Evolutionary conservation across 1,140 invertebrate species (phyloP).

Genomic region (Drosophila guanche): DNA sequence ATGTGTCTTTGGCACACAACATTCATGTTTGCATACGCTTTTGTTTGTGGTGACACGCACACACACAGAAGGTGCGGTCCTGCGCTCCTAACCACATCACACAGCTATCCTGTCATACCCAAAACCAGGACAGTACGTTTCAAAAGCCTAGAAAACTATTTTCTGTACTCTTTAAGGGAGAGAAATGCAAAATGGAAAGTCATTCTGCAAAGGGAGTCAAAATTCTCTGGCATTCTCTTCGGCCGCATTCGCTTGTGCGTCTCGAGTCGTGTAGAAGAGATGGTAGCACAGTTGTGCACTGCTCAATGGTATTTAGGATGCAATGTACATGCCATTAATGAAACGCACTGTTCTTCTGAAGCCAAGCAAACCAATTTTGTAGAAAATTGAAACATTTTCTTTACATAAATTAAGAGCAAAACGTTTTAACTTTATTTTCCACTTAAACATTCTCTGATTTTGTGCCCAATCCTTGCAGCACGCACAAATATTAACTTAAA

Average conservation of each 20-base stretch:
- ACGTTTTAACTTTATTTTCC: constrained; percentile 11
- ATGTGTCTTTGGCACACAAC: constrained; percentile 29
- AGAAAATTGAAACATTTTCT: constrained; percentile 35
- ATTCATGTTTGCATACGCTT: not conserved
- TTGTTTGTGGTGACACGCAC: constrained; percentile 2
- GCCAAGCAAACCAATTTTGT: constrained; percentile 27
- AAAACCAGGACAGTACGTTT: too few relatives aligned
- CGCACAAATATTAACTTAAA: constrained; percentile 35
- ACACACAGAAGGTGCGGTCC: constrained; percentile 23
- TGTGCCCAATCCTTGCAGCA: not conserved
- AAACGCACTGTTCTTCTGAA: constrained; percentile 18
- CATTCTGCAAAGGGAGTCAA: too few relatives aligned
- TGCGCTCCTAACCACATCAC: constrained; percentile 33
- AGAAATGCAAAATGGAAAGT: too few relatives aligned
- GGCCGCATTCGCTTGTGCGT: too few relatives aligned
- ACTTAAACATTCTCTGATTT: not conserved
- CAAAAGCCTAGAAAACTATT: too few relatives aligned
- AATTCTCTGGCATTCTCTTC: too few relatives aligned
- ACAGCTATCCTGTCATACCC: not conserved
- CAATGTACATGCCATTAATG: not conserved
- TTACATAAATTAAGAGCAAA: constrained; percentile 7
- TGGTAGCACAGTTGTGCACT: too few relatives aligned
- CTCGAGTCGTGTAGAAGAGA: too few relatives aligned
- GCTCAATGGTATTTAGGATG: too few relatives aligned
- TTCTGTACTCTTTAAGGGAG: too few relatives aligned